Evolutionary conservation across 2,113 vertebrate species (phyloP).

Genomic region (Sterrhoptilus dennistouni): DNA sequence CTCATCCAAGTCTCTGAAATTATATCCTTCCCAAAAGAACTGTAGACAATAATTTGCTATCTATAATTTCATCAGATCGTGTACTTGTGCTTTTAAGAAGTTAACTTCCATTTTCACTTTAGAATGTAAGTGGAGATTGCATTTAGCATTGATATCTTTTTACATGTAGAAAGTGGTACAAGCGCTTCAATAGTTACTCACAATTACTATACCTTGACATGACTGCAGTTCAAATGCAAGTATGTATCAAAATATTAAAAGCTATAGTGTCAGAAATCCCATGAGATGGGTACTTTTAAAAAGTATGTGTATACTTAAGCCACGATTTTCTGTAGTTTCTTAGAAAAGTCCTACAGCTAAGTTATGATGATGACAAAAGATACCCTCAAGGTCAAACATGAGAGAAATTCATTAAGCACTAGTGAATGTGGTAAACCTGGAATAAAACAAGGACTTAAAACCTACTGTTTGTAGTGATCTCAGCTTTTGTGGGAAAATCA

Average conservation of each 20-base stretch:
- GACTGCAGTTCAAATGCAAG: neutral
- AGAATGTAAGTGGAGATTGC: neutral
- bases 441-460: neutral
- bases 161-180: neutral
- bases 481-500: neutral
- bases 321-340: neutral
- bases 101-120: neutral
- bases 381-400: neutral
- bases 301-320: neutral
- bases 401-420: neutral
- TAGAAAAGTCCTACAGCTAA: neutral
- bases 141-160: neutral
- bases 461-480: neutral
- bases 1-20: neutral
- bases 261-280: neutral
- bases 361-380: neutral
- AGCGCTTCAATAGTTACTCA: neutral
- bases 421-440: neutral
- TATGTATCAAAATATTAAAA: neutral
- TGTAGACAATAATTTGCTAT: constrained; percentile 25
- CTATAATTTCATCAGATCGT: neutral
- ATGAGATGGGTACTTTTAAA: neutral
- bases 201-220: neutral
- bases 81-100: neutral
- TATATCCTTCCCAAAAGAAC: neutral